Evolutionary conservation across 2,888 invertebrate genomes (phyloP).

Genomic region (Chouioia cunea): DNA sequence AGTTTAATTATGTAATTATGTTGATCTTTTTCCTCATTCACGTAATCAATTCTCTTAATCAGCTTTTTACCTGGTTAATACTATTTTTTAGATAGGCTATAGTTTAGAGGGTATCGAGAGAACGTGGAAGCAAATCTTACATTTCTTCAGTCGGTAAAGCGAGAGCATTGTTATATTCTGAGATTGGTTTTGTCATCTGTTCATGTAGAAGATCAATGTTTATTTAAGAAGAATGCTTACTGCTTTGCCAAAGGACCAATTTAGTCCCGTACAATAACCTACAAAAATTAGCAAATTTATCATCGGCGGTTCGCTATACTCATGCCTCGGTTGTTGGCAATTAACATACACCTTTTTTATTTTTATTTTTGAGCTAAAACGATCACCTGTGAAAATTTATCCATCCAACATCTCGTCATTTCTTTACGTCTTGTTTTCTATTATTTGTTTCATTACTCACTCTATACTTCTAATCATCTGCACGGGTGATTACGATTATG

Average conservation of each 20-base stretch:
- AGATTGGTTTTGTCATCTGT: constrained; percentile 40
- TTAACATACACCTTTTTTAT: constrained; percentile 20
- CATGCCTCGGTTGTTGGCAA: constrained; percentile 29
- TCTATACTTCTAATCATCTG: constrained; percentile 38
- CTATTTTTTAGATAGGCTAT: constrained; percentile 67
- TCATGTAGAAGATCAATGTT: constrained; percentile 43
- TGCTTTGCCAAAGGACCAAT: constrained; percentile 45
- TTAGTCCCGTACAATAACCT: constrained; percentile 41
- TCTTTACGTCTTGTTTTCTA: constrained; percentile 11
- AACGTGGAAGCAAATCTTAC: constrained; percentile 67
- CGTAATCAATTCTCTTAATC: constrained; percentile 58
- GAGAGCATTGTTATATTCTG: constrained; percentile 47
- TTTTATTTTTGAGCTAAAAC: constrained; percentile 20
- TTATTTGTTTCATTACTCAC: constrained; percentile 17
- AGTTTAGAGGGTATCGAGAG: constrained; percentile 65
- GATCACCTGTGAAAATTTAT: constrained; percentile 39
- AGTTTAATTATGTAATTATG: constrained; percentile 45
- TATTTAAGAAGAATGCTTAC: constrained; percentile 42
- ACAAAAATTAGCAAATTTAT: constrained; percentile 47
- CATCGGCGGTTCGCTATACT: constrained; percentile 37
- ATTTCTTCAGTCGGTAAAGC: constrained; percentile 50
- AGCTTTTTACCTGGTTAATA: constrained; percentile 58
- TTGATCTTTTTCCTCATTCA: constrained; percentile 50
- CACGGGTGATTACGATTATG: constrained; percentile 50
- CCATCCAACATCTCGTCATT: constrained; percentile 34